phyloP scores from a whole-genome alignment of 1,140 invertebrate genomes.

The Cyclina sinensis region DNA sequence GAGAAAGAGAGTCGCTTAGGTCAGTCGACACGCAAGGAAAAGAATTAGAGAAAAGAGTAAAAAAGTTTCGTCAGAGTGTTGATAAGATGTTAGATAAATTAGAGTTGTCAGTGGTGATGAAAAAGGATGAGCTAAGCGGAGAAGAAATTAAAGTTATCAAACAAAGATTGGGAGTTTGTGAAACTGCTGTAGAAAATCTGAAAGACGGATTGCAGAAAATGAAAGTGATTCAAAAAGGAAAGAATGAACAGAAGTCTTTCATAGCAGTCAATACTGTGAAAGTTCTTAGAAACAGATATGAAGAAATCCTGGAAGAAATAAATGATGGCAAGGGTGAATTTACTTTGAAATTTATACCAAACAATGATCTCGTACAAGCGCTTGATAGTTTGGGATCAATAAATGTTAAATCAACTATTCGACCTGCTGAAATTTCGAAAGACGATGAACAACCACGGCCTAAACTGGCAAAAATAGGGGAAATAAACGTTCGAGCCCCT shows the following conservation, averaged over 20 bases:
- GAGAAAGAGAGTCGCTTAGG: conserved; percentile 27
- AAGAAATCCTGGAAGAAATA: conserved; percentile 46
- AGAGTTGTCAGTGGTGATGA: conserved; percentile 41
- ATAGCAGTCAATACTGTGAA: conserved; percentile 21
- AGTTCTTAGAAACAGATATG: conserved; percentile 17
- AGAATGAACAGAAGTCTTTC: conserved; percentile 38
- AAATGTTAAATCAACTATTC: conserved; percentile 57
- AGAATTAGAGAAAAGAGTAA: conserved; percentile 49
- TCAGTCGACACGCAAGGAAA: conserved; percentile 35
- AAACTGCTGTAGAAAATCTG: conserved; percentile 41
- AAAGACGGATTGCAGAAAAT: conserved; percentile 48
- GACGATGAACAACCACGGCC: neutral
- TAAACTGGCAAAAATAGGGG: conserved; percentile 31
- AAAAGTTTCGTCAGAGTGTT: conserved; percentile 53
- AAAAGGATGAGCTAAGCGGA: conserved; percentile 51
- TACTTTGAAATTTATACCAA: conserved; percentile 45
- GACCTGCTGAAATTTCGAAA: conserved; percentile 21
- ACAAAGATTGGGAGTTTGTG: conserved; percentile 47
- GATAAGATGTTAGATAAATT: conserved; percentile 59
- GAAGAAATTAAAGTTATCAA: conserved; percentile 47
- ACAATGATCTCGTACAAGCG: conserved; percentile 21
- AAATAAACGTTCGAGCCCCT: conserved; percentile 31
- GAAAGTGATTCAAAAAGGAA: conserved; percentile 3
- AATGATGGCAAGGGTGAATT: conserved; percentile 46
- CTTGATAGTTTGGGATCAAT: conserved; percentile 58